phyloP scores from a whole-genome alignment of 2,113 vertebrate genomes.

The Motacilla tschutschensis region DNA sequence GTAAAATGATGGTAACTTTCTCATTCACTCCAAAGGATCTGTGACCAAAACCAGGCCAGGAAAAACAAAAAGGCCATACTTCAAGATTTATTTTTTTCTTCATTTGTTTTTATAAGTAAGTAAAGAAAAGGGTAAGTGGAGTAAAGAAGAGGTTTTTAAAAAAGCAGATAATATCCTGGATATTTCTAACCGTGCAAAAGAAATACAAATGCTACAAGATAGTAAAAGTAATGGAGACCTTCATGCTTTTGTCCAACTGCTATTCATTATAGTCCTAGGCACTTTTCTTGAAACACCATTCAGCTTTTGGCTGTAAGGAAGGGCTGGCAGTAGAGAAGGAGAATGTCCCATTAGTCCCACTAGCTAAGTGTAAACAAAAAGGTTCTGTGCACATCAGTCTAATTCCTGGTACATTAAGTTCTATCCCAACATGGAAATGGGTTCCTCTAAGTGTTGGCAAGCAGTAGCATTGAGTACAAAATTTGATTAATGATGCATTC shows the following conservation, averaged over 20 bases:
- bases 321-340: fast-evolving
- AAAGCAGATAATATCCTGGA: neutral
- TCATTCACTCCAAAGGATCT: neutral
- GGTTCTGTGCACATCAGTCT: neutral
- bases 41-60: fast-evolving
- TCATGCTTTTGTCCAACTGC: no score
- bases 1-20: neutral
- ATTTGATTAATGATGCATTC: neutral
- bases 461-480: fast-evolving
- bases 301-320: neutral
- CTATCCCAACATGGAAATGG: neutral
- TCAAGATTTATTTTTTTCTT: neutral
- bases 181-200: neutral
- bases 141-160: neutral
- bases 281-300: neutral
- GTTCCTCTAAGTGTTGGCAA: neutral
- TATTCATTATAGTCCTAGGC: neutral
- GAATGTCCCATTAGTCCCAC: neutral
- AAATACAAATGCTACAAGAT: neutral
- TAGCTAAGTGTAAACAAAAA: neutral
- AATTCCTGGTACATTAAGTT: neutral
- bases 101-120: neutral
- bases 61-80: neutral
- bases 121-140: neutral
- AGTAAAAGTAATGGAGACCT: neutral